phyloP scores from a whole-genome alignment of 2,113 vertebrate genomes.

The Chiloscyllium plagiosum region DNA sequence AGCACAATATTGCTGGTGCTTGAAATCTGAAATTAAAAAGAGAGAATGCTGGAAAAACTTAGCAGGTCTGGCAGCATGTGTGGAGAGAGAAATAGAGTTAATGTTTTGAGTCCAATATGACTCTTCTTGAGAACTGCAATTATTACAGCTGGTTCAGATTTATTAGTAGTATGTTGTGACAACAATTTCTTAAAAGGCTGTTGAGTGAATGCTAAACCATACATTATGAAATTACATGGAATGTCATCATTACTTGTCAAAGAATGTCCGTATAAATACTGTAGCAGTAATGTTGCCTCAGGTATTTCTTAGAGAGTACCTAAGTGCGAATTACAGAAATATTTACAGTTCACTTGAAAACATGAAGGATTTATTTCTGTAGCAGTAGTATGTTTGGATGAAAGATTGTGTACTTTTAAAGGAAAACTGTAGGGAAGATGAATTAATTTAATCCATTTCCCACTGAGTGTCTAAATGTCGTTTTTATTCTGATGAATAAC shows the following conservation, averaged over 20 bases:
- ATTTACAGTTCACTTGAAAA: background rate
- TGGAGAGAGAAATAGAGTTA: no score
- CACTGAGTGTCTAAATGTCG: constrained; percentile 48
- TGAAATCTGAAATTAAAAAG: no score
- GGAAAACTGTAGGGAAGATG: background rate
- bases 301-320: background rate
- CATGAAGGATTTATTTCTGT: background rate
- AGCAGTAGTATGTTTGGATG: background rate
- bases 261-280: background rate
- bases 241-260: background rate
- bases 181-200: background rate
- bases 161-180: background rate
- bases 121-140: background rate
- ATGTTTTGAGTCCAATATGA: no score
- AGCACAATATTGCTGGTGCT: no score
- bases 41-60: no score
- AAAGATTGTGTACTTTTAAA: background rate
- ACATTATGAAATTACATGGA: background rate
- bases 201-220: background rate
- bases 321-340: background rate
- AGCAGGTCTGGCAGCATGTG: no score
- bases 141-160: background rate
- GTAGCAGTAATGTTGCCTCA: background rate
- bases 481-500: constrained; percentile 65
- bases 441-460: constrained; percentile 1